Evolutionary conservation across 2,797 vertebrate species (phyloP), one percentile per base, ranked within the genome.

Genomic region (Bovichtus variegatus): DNA sequence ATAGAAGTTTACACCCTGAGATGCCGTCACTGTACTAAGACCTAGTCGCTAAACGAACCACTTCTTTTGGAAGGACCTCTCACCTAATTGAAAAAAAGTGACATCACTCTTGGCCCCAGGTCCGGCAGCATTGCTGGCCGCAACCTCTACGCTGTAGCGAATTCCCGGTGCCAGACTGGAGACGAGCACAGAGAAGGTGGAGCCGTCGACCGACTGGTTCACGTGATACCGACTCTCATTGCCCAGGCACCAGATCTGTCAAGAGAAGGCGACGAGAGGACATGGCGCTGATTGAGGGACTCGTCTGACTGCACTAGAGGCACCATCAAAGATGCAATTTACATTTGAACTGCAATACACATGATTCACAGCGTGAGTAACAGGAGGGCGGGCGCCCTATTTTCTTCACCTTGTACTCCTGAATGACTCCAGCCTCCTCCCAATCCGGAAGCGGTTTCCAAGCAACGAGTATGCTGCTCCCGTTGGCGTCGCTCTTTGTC

Each of bases 141-240:
- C 97, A 46, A 99, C 97, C 80, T 98, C 97, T 21, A 99, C 96
- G 0, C 97, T 96, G 62, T 99, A 99, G 18, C 97, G 96, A 81
- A 99, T 94, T 15, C 98, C 98, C 0, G 97, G 96, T 29, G 97
- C 93, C 64, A 99, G 91, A 69, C 96, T 95, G 4, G 97, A 95
- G 71, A 99, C 97, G 82, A 98, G 91, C 54, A 97, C 93, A 0
- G 98, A 98, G 58, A 97, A 94, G 31, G 96, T 97, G 55, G 96
- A 95, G n/a, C 96, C 96, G 2, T 99, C 97, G 8, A 99, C 98
- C 0, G 97, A 97, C 84, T 97, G 97, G 94, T 99, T 99, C 19
- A 99, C 95, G 10, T 99, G 98, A 89, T 97, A 99, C 4, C 97
- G 94, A 46, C 96, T 99, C 89, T 99, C 98, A 73, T 99, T 99